A percentile compares a stretch with the other conserved stretches of the same genome.
These are phyloP conservation scores for Merodon equestris DNA, from an alignment of 2,888 invertebrate species.

Conservation along the genomic window DNA sequence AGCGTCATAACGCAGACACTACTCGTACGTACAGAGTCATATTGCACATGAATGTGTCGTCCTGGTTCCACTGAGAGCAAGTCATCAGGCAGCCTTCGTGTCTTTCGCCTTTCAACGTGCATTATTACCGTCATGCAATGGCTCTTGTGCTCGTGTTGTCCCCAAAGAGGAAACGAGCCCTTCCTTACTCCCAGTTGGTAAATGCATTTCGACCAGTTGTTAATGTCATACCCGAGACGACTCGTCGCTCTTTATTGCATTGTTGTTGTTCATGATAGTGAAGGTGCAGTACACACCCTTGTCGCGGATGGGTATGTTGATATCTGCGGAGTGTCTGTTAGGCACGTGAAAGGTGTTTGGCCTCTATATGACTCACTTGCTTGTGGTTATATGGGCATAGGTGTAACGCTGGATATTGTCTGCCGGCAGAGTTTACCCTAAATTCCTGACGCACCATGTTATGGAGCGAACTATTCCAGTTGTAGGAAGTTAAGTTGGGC, in stretches of 20 bases:
- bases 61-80: not conserved
- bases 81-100: slow-evolving; percentile 2
- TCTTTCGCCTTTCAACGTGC: slow-evolving; percentile 11
- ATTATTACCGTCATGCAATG: slow-evolving; percentile 22
- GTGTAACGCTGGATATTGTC: slow-evolving; percentile 62
- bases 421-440: slow-evolving; percentile 56
- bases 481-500: slow-evolving; percentile 30
- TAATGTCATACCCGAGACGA: slow-evolving; percentile 33
- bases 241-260: slow-evolving; percentile 14
- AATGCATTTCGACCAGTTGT: slow-evolving; percentile 53
- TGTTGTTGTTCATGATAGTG: slow-evolving; percentile 37
- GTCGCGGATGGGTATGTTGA: slow-evolving; percentile 7
- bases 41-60: no score
- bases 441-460: slow-evolving; percentile 43
- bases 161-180: slow-evolving; percentile 30
- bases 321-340: slow-evolving; percentile 18
- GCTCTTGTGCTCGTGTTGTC: slow-evolving; percentile 1
- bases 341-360: slow-evolving; percentile 56
- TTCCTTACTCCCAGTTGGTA: slow-evolving; percentile 20
- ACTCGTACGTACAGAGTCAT: not conserved
- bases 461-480: slow-evolving; percentile 45
- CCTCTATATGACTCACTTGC: slow-evolving; percentile 52
- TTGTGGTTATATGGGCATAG: slow-evolving; percentile 24
- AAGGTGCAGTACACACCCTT: slow-evolving; percentile 39
- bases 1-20: slow-evolving; percentile 42